Conservation (phyloP, 1,140 invertebrate species). For the Saccostrea cuccullata region DNA sequence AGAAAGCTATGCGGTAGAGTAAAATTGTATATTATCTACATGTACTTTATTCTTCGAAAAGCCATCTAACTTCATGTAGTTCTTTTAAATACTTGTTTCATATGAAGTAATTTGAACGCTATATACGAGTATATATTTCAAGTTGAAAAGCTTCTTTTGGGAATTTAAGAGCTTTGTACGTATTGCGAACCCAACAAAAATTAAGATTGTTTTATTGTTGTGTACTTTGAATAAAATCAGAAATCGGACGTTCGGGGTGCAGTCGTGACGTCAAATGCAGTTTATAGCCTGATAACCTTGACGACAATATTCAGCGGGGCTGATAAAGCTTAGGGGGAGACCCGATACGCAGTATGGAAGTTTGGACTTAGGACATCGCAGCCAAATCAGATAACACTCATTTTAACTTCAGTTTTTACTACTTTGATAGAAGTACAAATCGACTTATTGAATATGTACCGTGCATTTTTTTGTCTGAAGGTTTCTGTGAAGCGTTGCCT, state of each 20-base stretch:
- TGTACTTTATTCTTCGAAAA: not conserved
- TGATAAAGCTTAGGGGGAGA: not conserved
- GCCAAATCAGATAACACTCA: constrained; percentile 1
- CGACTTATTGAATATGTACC: not conserved
- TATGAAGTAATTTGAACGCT: no score
- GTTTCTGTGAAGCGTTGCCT: not conserved
- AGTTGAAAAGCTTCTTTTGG: not conserved
- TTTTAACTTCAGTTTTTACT: not conserved
- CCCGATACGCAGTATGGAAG: not conserved
- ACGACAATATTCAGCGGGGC: not conserved
- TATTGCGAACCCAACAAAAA: not conserved
- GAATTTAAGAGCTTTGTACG: not conserved
- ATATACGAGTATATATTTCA: not conserved
- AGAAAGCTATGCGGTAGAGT: no score
- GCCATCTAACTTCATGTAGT: no score
- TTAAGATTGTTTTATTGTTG: constrained; percentile 18
- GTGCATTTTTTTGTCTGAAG: not conserved
- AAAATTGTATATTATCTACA: no score
- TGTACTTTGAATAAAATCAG: not conserved
- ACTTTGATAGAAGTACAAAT: not conserved
- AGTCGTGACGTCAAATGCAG: constrained; percentile 17
- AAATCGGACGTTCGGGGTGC: constrained; percentile 6
- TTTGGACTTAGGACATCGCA: constrained; percentile 21
- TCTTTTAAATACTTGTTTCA: no score
- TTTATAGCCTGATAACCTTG: constrained; percentile 21